Evolutionary conservation across 2,113 vertebrate species (phyloP).

Genomic region (Poecile atricapillus): DNA sequence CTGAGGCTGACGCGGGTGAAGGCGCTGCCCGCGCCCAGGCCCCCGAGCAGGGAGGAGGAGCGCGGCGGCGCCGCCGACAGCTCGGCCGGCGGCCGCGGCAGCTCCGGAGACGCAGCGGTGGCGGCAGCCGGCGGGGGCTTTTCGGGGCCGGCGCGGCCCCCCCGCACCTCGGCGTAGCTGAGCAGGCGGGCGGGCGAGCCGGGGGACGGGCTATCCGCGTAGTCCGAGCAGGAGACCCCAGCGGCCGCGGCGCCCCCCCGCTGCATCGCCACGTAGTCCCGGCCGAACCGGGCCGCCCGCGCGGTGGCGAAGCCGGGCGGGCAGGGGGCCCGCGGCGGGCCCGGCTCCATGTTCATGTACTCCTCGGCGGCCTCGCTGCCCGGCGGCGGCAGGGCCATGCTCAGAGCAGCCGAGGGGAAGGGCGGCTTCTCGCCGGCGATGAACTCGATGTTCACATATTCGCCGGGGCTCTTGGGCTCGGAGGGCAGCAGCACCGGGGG

Average conservation of each 20-base stretch:
- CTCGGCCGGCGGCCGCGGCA: conserved; percentile 33
- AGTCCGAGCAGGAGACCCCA: not conserved
- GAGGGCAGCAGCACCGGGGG: conserved; percentile 66
- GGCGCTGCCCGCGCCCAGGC: conserved; percentile 68
- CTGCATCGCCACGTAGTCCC: conserved; percentile 81
- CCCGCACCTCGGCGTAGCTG: not conserved
- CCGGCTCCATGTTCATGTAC: conserved; percentile 85
- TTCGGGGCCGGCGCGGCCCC: conserved; percentile 13
- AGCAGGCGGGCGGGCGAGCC: not conserved
- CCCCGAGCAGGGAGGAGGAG: conserved; percentile 62
- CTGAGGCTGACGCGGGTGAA: conserved; percentile 79
- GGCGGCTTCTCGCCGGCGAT: conserved; percentile 66
- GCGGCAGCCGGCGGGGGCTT: not conserved
- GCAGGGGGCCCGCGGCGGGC: conserved; percentile 56
- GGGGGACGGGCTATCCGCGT: not conserved
- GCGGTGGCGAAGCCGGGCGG: conserved; percentile 14
- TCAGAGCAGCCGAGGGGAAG: conserved; percentile 39
- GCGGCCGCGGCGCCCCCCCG: not conserved
- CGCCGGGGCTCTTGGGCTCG: conserved; percentile 86
- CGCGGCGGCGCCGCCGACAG: conserved; percentile 26
- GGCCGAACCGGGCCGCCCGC: conserved; percentile 29
- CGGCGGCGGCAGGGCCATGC: conserved; percentile 42
- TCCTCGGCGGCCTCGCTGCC: conserved; percentile 67
- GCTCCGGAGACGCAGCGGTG: not conserved
- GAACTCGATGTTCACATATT: conserved; percentile 87